Evolutionary conservation across 2,113 vertebrate genomes (phyloP).

Genomic region (Cnemophilus loriae): DNA sequence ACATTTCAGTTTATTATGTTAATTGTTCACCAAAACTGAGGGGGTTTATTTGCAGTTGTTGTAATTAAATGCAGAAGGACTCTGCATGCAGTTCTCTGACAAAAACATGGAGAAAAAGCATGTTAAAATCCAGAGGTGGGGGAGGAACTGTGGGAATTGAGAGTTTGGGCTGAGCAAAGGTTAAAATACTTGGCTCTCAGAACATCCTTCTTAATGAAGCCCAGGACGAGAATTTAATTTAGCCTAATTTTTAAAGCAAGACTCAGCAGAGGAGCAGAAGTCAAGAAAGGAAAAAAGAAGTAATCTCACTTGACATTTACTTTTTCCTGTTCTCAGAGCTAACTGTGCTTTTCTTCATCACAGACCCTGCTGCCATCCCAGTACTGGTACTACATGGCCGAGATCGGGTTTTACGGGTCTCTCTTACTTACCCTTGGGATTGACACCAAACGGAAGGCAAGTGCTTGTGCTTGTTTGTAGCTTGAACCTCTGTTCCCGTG

Average conservation of each 20-base stretch:
- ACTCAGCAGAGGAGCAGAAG: background rate
- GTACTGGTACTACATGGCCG: constrained; percentile 94
- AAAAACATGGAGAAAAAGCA: background rate
- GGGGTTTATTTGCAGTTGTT: background rate
- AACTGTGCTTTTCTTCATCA: background rate
- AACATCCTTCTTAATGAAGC: constrained; percentile 36
- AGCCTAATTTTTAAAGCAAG: constrained; percentile 26
- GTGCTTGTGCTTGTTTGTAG: background rate
- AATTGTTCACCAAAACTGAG: background rate
- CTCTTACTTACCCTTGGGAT: constrained; percentile 85
- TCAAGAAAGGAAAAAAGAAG: background rate
- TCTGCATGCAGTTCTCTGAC: background rate
- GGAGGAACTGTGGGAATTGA: background rate
- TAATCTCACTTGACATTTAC: background rate
- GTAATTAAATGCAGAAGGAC: constrained; percentile 25
- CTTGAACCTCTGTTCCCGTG: background rate
- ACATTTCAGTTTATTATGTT: background rate
- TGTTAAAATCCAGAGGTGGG: background rate
- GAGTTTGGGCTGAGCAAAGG: constrained; percentile 29
- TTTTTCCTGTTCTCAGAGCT: background rate
- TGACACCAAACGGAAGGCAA: constrained; percentile 91
- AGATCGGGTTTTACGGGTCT: constrained; percentile 92
- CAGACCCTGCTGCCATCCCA: constrained; percentile 89
- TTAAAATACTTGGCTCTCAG: constrained; percentile 43
- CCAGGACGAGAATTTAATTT: constrained; percentile 11